phyloP scores from a whole-genome alignment of 2,888 invertebrate species.

The Amblyjoppa proteus region DNA sequence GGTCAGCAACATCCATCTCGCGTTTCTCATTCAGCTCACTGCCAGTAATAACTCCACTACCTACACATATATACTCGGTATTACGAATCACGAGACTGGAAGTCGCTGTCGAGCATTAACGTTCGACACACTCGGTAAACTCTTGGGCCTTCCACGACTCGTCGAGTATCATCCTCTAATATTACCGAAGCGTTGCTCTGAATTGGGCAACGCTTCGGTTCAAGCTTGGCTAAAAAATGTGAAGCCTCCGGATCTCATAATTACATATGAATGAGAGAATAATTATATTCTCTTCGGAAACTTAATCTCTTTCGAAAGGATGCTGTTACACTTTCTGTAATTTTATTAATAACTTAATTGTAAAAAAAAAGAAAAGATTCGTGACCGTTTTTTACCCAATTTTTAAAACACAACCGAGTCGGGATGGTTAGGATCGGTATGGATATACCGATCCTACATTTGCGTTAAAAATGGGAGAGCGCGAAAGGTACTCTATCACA shows the following conservation, averaged over 20 bases:
- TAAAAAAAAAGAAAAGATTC: no score
- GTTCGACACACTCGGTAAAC: slow-evolving; percentile 8
- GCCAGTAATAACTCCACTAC: slow-evolving; percentile 2
- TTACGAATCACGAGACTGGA: slow-evolving; percentile 38
- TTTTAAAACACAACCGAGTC: no score
- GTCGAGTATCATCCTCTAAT: neutral
- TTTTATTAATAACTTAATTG: no score
- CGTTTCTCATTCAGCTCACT: slow-evolving; percentile 29
- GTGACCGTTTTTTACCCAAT: no score
- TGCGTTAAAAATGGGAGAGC: neutral
- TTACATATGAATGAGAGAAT: neutral
- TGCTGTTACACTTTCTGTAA: no score
- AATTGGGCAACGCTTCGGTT: slow-evolving; percentile 6
- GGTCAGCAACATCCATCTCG: slow-evolving; percentile 41
- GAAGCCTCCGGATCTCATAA: neutral
- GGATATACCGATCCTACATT: no score
- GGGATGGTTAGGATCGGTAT: no score
- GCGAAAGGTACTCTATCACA: neutral
- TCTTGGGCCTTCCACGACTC: neutral
- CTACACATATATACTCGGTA: slow-evolving; percentile 19
- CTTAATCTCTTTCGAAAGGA: no score
- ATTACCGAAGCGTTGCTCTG: neutral
- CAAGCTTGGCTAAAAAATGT: neutral
- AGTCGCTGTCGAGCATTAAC: slow-evolving; percentile 40
- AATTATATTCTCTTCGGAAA: neutral